Conservation (phyloP, 2,888 invertebrate genomes). For the Andrena dorsata region DNA sequence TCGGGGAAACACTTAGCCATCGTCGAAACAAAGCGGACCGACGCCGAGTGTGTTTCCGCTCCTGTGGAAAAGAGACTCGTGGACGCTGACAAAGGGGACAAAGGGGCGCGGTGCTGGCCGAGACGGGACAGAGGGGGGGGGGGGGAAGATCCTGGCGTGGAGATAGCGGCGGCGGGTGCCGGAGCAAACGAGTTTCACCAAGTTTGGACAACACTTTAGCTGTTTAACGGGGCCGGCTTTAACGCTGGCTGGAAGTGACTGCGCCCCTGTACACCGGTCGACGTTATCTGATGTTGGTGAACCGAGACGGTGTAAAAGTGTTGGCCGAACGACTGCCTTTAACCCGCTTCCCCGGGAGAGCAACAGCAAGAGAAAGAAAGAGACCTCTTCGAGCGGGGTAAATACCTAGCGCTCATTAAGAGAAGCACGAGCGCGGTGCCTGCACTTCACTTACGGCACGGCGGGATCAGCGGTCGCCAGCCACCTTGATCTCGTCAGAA, state of each 20-base stretch:
- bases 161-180: constrained; percentile 62
- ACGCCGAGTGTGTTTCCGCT: constrained; percentile 10
- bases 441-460: constrained; percentile 39
- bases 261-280: constrained; percentile 34
- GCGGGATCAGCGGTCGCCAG: constrained; percentile 54
- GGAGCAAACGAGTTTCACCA: constrained; percentile 69
- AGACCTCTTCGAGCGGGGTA: constrained; percentile 42
- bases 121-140: constrained; percentile 47
- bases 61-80: neutral
- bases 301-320: constrained; percentile 63
- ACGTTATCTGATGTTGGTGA: constrained; percentile 70
- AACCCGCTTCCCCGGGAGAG: constrained; percentile 5
- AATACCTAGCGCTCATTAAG: constrained; percentile 66
- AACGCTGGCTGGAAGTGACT: constrained; percentile 63
- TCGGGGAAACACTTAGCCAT: constrained; percentile 17
- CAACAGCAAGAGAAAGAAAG: too few species aligned
- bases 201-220: constrained; percentile 74
- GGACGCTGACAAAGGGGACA: constrained; percentile 35
- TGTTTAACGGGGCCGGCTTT: constrained; percentile 62
- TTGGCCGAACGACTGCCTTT: constrained; percentile 60
- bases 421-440: constrained; percentile 28
- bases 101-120: constrained; percentile 19
- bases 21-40: constrained; percentile 56
- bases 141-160: constrained; percentile 56
- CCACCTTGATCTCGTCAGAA: constrained; percentile 23